Evolutionary conservation across 2,797 vertebrate species (phyloP), one percentile per base, ranked within the genome.

Genomic region (Mus caroli): DNA sequence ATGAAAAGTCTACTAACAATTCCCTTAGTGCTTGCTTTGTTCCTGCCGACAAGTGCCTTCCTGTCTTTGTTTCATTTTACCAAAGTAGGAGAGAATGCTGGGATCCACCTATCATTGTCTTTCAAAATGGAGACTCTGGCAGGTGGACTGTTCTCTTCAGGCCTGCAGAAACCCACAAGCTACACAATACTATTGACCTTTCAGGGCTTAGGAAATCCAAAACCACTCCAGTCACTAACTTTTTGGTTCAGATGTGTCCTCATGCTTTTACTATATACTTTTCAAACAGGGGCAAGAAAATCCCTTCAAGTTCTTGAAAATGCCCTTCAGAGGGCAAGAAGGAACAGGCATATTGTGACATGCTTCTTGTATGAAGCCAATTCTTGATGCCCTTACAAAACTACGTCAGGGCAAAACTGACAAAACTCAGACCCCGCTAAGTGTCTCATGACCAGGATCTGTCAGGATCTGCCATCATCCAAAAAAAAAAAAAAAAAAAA

Each of bases 191-290:
- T 94, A 62, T 56, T 80, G 56, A 22, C 46, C 26, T 94, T 90
- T 67, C 56, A 88, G 77, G 96, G 64, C 62, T 82, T 78, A 95
- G 60, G 13, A 95, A 92, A 75, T 43, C 92, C 43, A 62, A 91
- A 87, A 60, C 83, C 79, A 90, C 75, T 95, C 82, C 46, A 37
- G 69, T 73, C 46, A 90, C 11, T 43, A 62, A 34, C 34, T n/a
- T 94, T 69, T 93, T 34, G 46, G 54, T 92, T n/a, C 43, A 93
- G 88, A 73, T 20, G 37, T 88, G 31, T 73, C 84, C 75, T 85
- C n/a, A 58, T 46, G 46, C 37, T 94, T 82, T 77, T n/a, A 77
- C 43, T 73, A 46, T 20, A 50, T 43, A 46, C 19, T 86, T 95
- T 83, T 96, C 73, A 64, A 34, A 40, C 0, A 22, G 31, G 54